Percentiles rank a stretch among this genome's conserved stretches.
Evolutionary conservation across 2,113 vertebrate genomes (phyloP).

Genomic region (Rhinolophus ferrumequinum): DNA sequence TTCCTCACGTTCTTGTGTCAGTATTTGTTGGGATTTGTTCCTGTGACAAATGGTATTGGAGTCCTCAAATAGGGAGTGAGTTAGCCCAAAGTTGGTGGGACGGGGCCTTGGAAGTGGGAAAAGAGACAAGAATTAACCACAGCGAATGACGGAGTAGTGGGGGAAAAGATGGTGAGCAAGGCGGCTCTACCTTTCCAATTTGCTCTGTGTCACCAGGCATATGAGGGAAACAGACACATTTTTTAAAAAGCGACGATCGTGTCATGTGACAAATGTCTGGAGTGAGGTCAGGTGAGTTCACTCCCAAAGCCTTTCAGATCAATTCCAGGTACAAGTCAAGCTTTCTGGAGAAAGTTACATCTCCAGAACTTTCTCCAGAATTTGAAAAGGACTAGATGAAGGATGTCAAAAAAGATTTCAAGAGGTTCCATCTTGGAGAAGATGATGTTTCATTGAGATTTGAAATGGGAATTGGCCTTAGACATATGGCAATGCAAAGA

Average conservation of each 20-base stretch:
- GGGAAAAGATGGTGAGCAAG: rapidly evolving
- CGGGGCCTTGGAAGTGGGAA: background rate
- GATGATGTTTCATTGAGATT: background rate
- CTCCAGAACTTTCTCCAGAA: background rate
- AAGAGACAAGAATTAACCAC: rapidly evolving
- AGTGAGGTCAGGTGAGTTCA: rapidly evolving
- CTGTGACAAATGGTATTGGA: background rate
- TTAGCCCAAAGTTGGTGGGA: background rate
- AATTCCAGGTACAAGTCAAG: rapidly evolving
- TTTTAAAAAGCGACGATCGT: rapidly evolving
- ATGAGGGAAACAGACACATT: background rate
- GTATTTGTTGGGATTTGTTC: background rate
- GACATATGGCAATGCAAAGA: background rate
- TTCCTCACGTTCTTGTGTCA: background rate
- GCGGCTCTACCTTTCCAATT: rapidly evolving
- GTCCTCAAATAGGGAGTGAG: background rate
- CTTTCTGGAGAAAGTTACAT: background rate
- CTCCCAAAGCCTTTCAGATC: background rate
- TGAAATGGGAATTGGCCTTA: background rate
- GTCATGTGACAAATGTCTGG: rapidly evolving
- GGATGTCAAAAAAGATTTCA: rapidly evolving
- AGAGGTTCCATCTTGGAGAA: background rate
- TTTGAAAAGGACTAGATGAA: background rate
- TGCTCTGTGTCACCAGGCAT: rapidly evolving
- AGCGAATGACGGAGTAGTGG: rapidly evolving